phyloP scores from a whole-genome alignment of 2,888 invertebrate genomes.

The Erpobdella octoculata region DNA sequence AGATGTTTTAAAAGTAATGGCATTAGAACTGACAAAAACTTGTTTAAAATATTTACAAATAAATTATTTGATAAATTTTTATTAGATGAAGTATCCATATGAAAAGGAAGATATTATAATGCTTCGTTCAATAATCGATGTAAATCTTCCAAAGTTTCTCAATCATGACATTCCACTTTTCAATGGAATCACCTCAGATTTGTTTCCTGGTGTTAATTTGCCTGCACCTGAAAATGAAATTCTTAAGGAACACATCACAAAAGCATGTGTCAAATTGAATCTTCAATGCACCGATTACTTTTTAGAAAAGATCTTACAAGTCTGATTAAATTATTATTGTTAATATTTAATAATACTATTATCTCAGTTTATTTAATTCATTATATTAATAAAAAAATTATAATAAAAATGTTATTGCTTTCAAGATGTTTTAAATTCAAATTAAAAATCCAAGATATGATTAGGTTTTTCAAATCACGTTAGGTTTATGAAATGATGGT shows the following conservation, averaged over 20 bases:
- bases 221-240: constrained; percentile 54
- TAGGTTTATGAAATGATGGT: constrained; percentile 59
- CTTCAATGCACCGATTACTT: constrained; percentile 77
- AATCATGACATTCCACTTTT: constrained; percentile 54
- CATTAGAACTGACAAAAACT: too few relatives aligned
- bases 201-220: constrained; percentile 53
- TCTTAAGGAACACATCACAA: constrained; percentile 48
- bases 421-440: neutral
- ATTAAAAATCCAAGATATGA: neutral
- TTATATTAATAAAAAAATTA: neutral
- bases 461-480: neutral
- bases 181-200: constrained; percentile 55
- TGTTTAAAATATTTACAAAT: too few relatives aligned
- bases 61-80: constrained; percentile 2
- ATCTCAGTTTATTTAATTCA: neutral
- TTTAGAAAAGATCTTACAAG: constrained; percentile 75
- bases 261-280: constrained; percentile 58
- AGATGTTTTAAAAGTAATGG: too few relatives aligned
- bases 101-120: constrained; percentile 55
- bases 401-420: too few relatives aligned
- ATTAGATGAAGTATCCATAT: constrained; percentile 50
- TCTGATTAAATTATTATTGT: constrained; percentile 41
- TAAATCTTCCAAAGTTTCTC: constrained; percentile 56
- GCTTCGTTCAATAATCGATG: constrained; percentile 55
- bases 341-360: neutral